Evolutionary conservation across 2,113 vertebrate genomes (phyloP).

Genomic region (Lophochroa leadbeateri): DNA sequence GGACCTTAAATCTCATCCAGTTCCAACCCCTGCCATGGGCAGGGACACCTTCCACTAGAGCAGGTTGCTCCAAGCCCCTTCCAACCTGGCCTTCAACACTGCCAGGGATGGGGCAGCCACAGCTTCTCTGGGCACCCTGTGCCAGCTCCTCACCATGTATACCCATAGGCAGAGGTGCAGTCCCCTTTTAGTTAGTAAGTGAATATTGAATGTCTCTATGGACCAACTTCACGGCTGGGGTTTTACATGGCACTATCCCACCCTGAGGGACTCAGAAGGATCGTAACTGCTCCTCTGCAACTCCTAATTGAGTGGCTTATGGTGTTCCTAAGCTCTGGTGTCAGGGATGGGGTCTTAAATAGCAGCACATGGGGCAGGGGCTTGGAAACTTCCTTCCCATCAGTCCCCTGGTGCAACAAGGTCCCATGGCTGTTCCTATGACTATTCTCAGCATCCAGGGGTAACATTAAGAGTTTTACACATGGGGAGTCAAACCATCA

Average conservation of each 20-base stretch:
- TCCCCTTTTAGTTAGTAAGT: not conserved
- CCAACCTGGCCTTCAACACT: not conserved
- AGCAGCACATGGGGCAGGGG: not conserved
- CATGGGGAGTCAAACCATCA: not conserved
- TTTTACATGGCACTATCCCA: not conserved
- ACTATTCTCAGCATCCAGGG: not conserved
- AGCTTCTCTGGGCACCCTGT: not conserved
- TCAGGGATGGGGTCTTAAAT: not conserved
- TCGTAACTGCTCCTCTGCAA: not conserved
- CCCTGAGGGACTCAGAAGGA: not conserved
- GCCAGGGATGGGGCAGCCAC: not conserved
- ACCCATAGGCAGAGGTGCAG: not conserved
- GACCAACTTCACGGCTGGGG: not conserved
- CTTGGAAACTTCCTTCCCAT: not conserved
- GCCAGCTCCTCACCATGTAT: fast-evolving
- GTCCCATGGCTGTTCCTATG: fast-evolving
- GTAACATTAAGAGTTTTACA: not conserved
- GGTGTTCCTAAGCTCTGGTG: not conserved
- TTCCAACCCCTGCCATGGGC: not conserved
- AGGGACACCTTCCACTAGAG: not conserved
- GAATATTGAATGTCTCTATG: not conserved
- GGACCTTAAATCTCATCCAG: no score
- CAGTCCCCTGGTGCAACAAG: fast-evolving
- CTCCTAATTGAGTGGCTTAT: fast-evolving
- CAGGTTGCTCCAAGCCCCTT: not conserved